Evolutionary conservation across 2,888 invertebrate genomes (phyloP), one percentile per base, ranked within the genome.

Genomic region (Diogma glabrata): DNA sequence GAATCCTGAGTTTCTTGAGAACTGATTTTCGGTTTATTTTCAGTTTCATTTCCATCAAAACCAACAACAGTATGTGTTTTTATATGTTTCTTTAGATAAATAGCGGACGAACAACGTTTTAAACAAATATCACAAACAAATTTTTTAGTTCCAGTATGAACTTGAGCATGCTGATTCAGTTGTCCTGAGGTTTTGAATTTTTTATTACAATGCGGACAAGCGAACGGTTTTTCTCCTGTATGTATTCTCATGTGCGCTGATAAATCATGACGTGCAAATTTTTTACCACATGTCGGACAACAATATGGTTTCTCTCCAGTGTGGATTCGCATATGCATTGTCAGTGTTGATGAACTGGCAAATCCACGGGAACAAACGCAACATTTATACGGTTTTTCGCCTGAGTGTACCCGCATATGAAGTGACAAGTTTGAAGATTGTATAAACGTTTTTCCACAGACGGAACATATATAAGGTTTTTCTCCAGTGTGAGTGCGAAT

Each of bases 401-500:
- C 69, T 1, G 70, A 69, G 54, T 71, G 71, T 50, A 67, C 66
- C 9, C 67, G 60, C 64, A 67, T 66, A 52, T 71, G 70, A 0
- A 67, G 65, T 53, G 64, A 66, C 26, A 70, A 56, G 63, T 79
- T 78, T 16, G 78, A 78, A 56, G 74, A 74, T 63, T 79, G 79
- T 55, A 78, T 77, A 62, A 79, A 79, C 1, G 71, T 69, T 64
- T 78, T 78, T 19, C 75, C 73, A 60, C 79, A 79, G 4, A 69
- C 60, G 10, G 72, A 66, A 59, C 79, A 79, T 12, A 75, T 65
- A 61, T 74, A 78, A 0, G 79, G 79, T 54, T 75, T 70, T 60
- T 79, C 79, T 6, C 79, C 79, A 0, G 79, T 79, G 64, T 79
- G 79, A 7, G 76, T 77, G 58, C 78, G 75, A 51, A 74, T 72